Evolutionary conservation across 2,113 vertebrate species (phyloP).

Genomic region (Eudyptes chrysolophus): DNA sequence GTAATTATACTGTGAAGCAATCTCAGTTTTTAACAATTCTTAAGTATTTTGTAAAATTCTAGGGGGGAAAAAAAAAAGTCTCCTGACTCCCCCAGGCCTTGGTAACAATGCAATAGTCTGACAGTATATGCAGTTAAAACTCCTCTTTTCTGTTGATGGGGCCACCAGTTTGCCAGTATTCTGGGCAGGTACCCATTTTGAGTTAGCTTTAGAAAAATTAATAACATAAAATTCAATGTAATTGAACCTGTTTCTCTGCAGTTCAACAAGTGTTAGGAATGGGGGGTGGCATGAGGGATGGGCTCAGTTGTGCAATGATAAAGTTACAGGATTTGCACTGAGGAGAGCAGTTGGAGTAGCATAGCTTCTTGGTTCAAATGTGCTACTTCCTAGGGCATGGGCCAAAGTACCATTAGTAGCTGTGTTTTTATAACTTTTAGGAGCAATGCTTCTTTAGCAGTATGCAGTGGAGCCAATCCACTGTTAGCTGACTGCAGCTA

Average conservation of each 20-base stretch:
- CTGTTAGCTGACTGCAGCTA: not conserved
- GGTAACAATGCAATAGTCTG: not conserved
- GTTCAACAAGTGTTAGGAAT: not conserved
- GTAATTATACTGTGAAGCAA: not conserved
- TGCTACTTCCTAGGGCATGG: not conserved
- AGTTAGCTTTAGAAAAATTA: not conserved
- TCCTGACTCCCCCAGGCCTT: not conserved
- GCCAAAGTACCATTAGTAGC: not conserved
- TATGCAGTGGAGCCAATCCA: not conserved
- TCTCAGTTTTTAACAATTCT: not conserved
- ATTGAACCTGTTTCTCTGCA: not conserved
- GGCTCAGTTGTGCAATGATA: not conserved
- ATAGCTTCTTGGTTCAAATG: not conserved
- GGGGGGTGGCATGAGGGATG: rapidly evolving
- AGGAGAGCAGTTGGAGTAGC: not conserved
- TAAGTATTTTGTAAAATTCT: not conserved
- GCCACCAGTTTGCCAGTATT: not conserved
- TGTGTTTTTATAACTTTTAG: not conserved
- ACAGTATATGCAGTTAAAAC: not conserved
- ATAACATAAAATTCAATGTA: not conserved
- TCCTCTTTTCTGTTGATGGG: not conserved
- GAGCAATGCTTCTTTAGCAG: not conserved
- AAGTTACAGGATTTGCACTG: rapidly evolving
- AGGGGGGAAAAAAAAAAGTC: not conserved
- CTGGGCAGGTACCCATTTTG: not conserved